Conservation (phyloP, 2,113 vertebrate genomes). For the Chinchilla lanigera region DNA sequence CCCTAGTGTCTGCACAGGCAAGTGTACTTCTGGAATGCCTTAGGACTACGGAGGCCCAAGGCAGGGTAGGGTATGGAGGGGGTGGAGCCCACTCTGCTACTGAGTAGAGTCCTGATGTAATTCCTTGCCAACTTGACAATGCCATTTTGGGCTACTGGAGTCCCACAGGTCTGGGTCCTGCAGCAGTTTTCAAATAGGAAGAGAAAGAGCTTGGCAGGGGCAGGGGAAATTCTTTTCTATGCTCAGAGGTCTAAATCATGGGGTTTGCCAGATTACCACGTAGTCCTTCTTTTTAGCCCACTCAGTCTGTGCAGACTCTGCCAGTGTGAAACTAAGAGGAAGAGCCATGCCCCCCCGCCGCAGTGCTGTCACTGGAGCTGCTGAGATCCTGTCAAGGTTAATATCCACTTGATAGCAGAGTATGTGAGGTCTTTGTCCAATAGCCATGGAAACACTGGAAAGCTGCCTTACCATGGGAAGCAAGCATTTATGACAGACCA, state of each 20-base stretch:
- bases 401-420: not conserved
- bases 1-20: not conserved
- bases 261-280: constrained; percentile 20
- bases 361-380: not conserved
- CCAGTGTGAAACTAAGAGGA: not conserved
- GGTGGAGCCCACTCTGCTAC: not conserved
- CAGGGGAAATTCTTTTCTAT: constrained; percentile 48
- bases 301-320: not conserved
- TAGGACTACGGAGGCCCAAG: not conserved
- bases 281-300: not conserved
- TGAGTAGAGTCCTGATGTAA: not conserved
- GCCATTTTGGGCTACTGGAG: not conserved
- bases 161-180: not conserved
- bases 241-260: not conserved
- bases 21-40: not conserved
- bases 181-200: not conserved
- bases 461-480: not conserved
- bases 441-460: not conserved
- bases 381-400: not conserved
- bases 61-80: not conserved
- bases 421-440: not conserved
- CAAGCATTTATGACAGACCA: not conserved
- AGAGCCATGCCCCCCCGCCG: not conserved
- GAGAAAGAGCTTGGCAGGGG: constrained; percentile 17
- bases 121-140: constrained; percentile 20